Conservation (phyloP, 1,140 invertebrate species). For the Battus philenor region DNA sequence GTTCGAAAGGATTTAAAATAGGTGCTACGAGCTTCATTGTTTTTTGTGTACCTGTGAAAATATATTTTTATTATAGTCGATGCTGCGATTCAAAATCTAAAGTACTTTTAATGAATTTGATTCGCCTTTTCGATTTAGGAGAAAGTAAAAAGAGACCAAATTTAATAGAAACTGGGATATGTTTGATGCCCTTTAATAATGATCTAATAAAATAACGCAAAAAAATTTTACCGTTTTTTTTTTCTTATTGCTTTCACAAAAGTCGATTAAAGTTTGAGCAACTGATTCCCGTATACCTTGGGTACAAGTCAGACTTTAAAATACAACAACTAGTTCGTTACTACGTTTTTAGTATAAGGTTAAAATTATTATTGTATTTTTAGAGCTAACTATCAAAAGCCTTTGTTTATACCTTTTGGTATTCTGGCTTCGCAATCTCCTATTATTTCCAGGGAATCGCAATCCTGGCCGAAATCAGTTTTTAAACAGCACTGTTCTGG, state of each 20-base stretch:
- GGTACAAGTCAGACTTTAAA: not conserved
- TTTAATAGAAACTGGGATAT: no score
- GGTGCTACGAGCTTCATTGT: slow-evolving; percentile 44
- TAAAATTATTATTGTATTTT: not conserved
- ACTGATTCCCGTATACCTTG: no score
- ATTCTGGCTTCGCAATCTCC: slow-evolving; percentile 32
- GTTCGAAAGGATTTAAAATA: slow-evolving; percentile 36
- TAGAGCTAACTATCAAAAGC: not conserved
- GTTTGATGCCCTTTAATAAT: no score
- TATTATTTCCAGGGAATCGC: slow-evolving; percentile 37
- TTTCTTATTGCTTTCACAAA: not conserved
- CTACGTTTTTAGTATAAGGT: not conserved
- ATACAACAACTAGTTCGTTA: not conserved
- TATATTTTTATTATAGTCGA: no score
- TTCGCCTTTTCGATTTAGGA: no score
- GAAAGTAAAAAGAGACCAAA: no score
- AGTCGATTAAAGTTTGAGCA: not conserved
- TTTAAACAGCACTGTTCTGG: slow-evolving; percentile 49
- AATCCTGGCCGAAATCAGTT: slow-evolving; percentile 26
- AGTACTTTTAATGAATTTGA: no score
- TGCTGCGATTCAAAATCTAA: no score
- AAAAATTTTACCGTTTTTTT: not conserved
- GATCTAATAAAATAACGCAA: not conserved
- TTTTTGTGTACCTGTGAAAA: slow-evolving; percentile 33
- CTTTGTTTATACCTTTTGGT: slow-evolving; percentile 31